Conservation (phyloP, 2,113 vertebrate genomes). For the Tragelaphus scriptus region DNA sequence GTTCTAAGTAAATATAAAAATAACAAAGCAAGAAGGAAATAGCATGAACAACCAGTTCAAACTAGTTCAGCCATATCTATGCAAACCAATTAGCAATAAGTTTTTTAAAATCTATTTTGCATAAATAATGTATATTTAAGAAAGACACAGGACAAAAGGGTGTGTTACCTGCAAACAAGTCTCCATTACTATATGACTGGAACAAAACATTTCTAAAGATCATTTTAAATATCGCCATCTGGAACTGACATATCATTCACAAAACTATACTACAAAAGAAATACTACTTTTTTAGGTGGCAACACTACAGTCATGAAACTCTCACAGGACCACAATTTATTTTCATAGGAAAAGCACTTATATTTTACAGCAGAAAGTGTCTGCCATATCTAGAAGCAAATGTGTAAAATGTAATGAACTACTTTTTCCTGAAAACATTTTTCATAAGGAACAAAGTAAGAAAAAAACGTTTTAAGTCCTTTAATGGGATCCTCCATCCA, state of each 20-base stretch:
- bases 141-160: background rate
- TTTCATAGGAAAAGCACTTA: constrained; percentile 35
- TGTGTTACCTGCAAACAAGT: constrained; percentile 9
- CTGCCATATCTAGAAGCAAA: constrained; percentile 38
- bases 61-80: constrained; percentile 49
- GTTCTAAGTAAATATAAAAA: constrained; percentile 30
- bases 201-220: constrained; percentile 24
- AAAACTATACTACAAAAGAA: constrained; percentile 39
- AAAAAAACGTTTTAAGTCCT: background rate
- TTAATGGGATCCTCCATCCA: background rate
- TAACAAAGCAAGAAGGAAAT: constrained; percentile 59
- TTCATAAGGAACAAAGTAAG: background rate
- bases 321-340: background rate
- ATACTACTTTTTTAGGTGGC: background rate
- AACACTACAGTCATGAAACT: constrained; percentile 17
- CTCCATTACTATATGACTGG: background rate
- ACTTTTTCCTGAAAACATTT: constrained; percentile 38
- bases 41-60: constrained; percentile 62
- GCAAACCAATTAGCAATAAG: constrained; percentile 70
- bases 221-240: background rate
- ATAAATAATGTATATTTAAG: constrained; percentile 48
- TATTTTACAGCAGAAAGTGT: constrained; percentile 43
- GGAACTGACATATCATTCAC: constrained; percentile 7
- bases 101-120: constrained; percentile 59
- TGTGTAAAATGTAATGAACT: constrained; percentile 15